phyloP scores from a whole-genome alignment of 2,797 vertebrate genomes.

The Champsocephalus esox region DNA sequence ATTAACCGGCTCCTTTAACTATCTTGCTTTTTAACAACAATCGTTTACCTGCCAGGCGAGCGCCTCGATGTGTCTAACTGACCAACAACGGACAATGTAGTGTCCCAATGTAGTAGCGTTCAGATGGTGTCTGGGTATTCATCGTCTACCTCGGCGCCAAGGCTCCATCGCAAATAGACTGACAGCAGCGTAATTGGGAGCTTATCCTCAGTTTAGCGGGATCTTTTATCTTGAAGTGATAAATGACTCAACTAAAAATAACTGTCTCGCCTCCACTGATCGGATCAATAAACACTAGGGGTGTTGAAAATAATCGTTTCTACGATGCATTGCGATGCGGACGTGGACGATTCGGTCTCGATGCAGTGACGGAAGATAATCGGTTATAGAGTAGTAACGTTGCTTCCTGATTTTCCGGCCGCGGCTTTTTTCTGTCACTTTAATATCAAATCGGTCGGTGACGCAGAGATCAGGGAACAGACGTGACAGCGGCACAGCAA shows the following conservation, averaged over 20 bases:
- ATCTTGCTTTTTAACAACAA: conserved; percentile 25
- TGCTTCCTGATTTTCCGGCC: no score
- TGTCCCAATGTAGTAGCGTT: conserved; percentile 49
- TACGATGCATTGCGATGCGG: no score
- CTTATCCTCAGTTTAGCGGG: conserved; percentile 62
- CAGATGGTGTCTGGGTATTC: conserved; percentile 58
- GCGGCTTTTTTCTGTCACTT: no score
- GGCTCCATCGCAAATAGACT: conserved; percentile 54
- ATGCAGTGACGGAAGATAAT: no score
- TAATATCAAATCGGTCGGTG: no score
- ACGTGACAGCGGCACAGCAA: no score
- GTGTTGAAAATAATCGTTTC: no score
- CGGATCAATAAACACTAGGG: conserved; percentile 66
- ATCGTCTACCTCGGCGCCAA: conserved; percentile 50
- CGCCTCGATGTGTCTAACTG: conserved; percentile 37
- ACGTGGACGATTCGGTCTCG: no score
- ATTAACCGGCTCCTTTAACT: conserved; percentile 25
- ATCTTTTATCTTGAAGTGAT: conserved; percentile 64
- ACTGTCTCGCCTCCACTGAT: conserved; percentile 54
- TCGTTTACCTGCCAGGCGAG: conserved; percentile 44
- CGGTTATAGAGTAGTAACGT: no score
- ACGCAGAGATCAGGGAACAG: no score
- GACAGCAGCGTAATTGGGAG: conserved; percentile 69
- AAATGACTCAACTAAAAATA: conserved; percentile 68
- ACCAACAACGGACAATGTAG: conserved; percentile 59